Conservation (phyloP, 1,140 invertebrate species). For the Propsilocerus akamusi region DNA sequence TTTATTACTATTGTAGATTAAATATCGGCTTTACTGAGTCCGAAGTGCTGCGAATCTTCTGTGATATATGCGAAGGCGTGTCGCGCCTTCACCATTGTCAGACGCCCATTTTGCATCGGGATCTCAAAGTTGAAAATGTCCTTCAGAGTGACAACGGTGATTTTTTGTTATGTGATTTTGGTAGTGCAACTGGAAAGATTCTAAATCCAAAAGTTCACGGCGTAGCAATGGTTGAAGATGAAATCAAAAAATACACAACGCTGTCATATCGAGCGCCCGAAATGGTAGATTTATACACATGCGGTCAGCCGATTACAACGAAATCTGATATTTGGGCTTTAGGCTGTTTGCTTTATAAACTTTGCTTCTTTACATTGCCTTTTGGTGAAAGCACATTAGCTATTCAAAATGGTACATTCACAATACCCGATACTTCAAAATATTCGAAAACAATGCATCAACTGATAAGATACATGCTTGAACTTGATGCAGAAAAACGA, state of each 20-base stretch:
- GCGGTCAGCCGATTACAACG: conserved; percentile 68
- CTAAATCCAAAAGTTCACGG: conserved; percentile 55
- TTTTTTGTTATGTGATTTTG: conserved; percentile 81
- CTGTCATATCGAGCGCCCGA: conserved; percentile 84
- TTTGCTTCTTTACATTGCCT: conserved; percentile 82
- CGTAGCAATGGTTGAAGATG: conserved; percentile 63
- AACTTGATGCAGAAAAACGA: conserved; percentile 59
- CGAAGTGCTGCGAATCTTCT: conserved; percentile 83
- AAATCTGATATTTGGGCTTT: conserved; percentile 88
- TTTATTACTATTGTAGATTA: conserved; percentile 25
- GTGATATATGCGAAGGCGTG: conserved; percentile 86
- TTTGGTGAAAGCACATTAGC: conserved; percentile 88
- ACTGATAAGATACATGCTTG: conserved; percentile 63
- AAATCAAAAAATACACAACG: conserved; percentile 89
- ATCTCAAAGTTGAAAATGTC: conserved; percentile 90
- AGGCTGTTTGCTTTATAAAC: conserved; percentile 78
- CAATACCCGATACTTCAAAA: conserved; percentile 65
- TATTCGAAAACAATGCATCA: conserved; percentile 43
- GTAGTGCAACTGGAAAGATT: conserved; percentile 67
- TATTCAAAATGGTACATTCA: conserved; percentile 80
- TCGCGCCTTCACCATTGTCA: conserved; percentile 85
- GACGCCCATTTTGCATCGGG: conserved; percentile 87
- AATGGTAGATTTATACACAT: conserved; percentile 85
- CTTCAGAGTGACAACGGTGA: conserved; percentile 54
- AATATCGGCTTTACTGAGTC: conserved; percentile 56